Base-by-base conservation (phyloP, 2,888 invertebrate species). In the Odontomyia ornata region DNA sequence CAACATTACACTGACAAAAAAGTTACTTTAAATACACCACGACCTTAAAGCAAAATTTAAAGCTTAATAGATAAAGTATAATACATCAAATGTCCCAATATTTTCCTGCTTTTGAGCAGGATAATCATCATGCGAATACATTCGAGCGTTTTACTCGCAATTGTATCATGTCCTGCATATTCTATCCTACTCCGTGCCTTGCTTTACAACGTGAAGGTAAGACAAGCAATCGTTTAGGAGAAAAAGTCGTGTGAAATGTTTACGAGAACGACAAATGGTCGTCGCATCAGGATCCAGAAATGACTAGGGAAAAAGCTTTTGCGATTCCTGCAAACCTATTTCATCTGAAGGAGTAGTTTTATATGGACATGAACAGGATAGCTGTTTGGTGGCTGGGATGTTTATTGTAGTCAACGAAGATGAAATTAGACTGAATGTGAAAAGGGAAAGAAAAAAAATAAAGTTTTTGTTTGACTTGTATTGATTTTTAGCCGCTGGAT, bases 341-440 rank as follows among this genome's bases (percentile, higher is more conserved):
- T 69, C 46, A 21, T 25, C 47, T 11, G 25, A 47, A 69, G 30
- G 65, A 30, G 65, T 36, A 9, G 46, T 23, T 25, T 30, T 46
- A 69, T 30, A 47, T 47, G 47, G 15, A 69, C 46, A 69, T 47
- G 69, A 69, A 69, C 47, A 69, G 69, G 69, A 69, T 47, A 30
- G 47, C 69, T 23, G 69, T 30, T 60, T 60, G 3, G 25, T 23
- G 4, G 4, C 7, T 69, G 9, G 69, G 21, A 11, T 43, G 47
- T 13, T 21, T 47, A 47, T 46, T 25, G 27, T 69, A 69, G 69
- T n/a, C 69, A 69, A 47, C 46, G 21, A 69, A 47, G 46, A 47
- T 43, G 13, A 47, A 69, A 69, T 69, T 47, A 69, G 18, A 25
- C 47, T 46, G 25, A 46, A 69, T 30, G 65, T 30, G 69, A 23